Conservation (phyloP, 2,888 invertebrate species). For the Tribolium freemani region DNA sequence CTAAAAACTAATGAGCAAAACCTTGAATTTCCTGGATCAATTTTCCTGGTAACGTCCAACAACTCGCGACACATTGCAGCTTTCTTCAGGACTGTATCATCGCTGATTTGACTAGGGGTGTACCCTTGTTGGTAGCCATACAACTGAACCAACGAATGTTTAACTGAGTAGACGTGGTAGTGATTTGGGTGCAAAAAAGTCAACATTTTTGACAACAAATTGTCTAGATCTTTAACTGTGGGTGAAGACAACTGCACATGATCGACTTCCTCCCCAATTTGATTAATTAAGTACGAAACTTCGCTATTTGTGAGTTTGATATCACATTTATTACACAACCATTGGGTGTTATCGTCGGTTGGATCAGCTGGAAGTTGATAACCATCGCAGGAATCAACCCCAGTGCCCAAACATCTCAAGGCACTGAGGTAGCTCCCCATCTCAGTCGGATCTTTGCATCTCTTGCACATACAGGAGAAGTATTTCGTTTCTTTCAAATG, state of each 20-base stretch:
- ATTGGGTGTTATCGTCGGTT: constrained; percentile 78
- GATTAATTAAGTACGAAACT: constrained; percentile 76
- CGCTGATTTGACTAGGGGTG: constrained; percentile 70
- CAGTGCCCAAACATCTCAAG: constrained; percentile 76
- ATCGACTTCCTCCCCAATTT: constrained; percentile 85
- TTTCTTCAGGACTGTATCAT: constrained; percentile 76
- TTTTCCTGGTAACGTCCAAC: constrained; percentile 73
- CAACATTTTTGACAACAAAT: constrained; percentile 77
- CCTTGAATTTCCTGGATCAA: constrained; percentile 83
- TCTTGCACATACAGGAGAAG: constrained; percentile 79
- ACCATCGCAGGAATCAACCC: constrained; percentile 69
- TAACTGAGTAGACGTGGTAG: constrained; percentile 85
- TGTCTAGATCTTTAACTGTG: constrained; percentile 74
- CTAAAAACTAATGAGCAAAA: no score
- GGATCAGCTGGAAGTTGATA: constrained; percentile 81
- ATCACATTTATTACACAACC: constrained; percentile 82
- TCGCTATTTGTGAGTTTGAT: constrained; percentile 76
- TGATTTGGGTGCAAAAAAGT: constrained; percentile 87
- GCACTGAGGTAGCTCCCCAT: constrained; percentile 81
- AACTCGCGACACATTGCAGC: constrained; percentile 78
- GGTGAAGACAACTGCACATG: constrained; percentile 74
- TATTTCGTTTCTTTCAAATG: constrained; percentile 85
- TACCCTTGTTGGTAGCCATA: constrained; percentile 80
- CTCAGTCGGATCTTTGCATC: constrained; percentile 87
- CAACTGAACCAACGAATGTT: constrained; percentile 86